Conservation (phyloP, 2,113 vertebrate species). For the Corythornis madagascariensis region DNA sequence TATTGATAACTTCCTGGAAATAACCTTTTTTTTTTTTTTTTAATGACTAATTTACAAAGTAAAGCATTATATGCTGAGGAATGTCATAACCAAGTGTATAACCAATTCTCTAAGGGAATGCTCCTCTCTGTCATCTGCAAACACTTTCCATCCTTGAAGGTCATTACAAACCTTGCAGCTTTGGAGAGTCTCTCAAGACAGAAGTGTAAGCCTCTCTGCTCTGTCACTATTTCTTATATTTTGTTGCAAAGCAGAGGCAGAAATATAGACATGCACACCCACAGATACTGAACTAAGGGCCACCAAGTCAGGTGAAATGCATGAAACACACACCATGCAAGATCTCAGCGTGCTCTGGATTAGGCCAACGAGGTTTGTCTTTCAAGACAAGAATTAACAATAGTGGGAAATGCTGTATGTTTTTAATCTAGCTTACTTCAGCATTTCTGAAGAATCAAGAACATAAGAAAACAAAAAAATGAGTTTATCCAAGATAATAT, state of each 20-base stretch:
- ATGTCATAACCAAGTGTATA: neutral
- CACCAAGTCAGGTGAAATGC: neutral
- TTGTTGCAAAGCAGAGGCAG: neutral
- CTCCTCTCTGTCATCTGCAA: neutral
- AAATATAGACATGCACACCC: neutral
- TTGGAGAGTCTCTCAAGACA: neutral
- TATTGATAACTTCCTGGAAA: neutral
- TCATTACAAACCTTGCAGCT: neutral
- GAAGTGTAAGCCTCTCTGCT: neutral
- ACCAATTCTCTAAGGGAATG: neutral
- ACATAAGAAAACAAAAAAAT: neutral
- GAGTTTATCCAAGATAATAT: neutral
- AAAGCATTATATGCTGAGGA: neutral
- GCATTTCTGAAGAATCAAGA: neutral
- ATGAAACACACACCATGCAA: fast-evolving
- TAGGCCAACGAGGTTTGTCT: neutral
- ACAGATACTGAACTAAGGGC: neutral
- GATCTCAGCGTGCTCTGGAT: neutral
- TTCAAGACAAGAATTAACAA: neutral
- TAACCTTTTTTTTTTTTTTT: neutral
- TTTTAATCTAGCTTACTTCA: neutral
- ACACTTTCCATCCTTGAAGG: neutral
- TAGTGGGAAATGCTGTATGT: neutral
- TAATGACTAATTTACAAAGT: neutral
- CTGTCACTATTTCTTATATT: neutral